Conservation (phyloP, 2,888 invertebrate genomes). For the Notodonta ziczac region DNA sequence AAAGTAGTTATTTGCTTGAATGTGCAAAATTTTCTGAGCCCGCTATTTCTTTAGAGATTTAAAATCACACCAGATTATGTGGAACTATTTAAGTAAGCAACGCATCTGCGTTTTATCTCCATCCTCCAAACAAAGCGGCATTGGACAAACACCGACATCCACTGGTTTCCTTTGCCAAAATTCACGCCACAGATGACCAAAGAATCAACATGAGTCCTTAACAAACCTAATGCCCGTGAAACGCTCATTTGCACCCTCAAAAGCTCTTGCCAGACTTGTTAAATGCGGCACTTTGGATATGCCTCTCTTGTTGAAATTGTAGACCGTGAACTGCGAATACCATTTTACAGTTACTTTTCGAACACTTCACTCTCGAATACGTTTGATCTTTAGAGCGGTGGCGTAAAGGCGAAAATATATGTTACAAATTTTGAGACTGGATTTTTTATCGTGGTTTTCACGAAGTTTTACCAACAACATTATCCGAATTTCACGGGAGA, state of each 20-base stretch:
- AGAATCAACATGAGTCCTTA: slow-evolving; percentile 53
- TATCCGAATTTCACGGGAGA: slow-evolving; percentile 75
- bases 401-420: slow-evolving; percentile 15
- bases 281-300: slow-evolving; percentile 60
- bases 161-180: slow-evolving; percentile 47
- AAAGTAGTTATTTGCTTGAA: no score
- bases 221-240: slow-evolving; percentile 57
- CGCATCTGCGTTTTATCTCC: slow-evolving; percentile 17
- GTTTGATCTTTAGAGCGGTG: slow-evolving; percentile 11
- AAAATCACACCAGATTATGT: no score
- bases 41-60: no score
- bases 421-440: neutral
- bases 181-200: slow-evolving; percentile 50
- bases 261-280: slow-evolving; percentile 55
- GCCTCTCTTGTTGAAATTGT: slow-evolving; percentile 56
- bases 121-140: slow-evolving; percentile 27
- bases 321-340: slow-evolving; percentile 58
- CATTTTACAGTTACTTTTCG: slow-evolving; percentile 7
- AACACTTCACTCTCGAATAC: neutral
- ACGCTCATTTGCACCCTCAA: slow-evolving; percentile 58
- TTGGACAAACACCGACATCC: slow-evolving; percentile 35
- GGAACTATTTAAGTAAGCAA: neutral
- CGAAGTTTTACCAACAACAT: slow-evolving; percentile 58
- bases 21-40: no score
- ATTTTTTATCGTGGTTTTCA: slow-evolving; percentile 28